Evolutionary conservation across 1,140 invertebrate species (phyloP).

Genomic region (Neodiprion lecontei): DNA sequence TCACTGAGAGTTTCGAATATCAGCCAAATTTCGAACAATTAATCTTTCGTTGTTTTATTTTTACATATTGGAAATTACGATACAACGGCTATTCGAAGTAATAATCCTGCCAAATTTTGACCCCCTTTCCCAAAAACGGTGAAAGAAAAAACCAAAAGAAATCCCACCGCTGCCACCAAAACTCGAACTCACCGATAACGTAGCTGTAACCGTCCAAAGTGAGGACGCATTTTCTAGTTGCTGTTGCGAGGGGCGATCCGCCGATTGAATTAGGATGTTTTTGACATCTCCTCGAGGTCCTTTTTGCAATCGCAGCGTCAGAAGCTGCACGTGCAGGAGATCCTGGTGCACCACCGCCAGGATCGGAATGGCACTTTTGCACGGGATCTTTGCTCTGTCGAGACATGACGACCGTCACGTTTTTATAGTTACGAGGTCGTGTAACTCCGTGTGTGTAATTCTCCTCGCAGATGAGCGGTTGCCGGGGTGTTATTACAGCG

Average conservation of each 20-base stretch:
- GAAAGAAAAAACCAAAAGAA: no score
- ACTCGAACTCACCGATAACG: conserved; percentile 75
- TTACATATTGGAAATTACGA: no score
- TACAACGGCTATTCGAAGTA: no score
- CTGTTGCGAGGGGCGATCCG: conserved; percentile 47
- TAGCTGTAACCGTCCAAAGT: conserved; percentile 82
- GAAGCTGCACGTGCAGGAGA: conserved; percentile 22
- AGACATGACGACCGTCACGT: conserved; percentile 40
- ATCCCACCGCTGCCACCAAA: background rate
- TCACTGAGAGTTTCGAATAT: no score
- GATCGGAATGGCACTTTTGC: conserved; percentile 70
- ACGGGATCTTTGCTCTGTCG: conserved; percentile 66
- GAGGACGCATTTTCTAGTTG: conserved; percentile 75
- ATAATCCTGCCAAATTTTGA: no score
- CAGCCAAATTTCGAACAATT: no score
- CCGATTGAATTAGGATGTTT: conserved; percentile 39
- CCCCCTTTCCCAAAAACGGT: no score
- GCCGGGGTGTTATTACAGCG: no score
- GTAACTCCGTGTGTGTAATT: no score
- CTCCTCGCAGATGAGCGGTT: no score
- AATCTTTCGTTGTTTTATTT: no score
- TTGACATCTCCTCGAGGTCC: conserved; percentile 36
- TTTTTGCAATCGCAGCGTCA: conserved; percentile 19
- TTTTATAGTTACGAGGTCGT: no score
- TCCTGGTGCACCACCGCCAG: conserved; percentile 46